Conservation (phyloP, 92 coral and sea anemone genomes). For the Chrysogorgia sp. region DNA sequence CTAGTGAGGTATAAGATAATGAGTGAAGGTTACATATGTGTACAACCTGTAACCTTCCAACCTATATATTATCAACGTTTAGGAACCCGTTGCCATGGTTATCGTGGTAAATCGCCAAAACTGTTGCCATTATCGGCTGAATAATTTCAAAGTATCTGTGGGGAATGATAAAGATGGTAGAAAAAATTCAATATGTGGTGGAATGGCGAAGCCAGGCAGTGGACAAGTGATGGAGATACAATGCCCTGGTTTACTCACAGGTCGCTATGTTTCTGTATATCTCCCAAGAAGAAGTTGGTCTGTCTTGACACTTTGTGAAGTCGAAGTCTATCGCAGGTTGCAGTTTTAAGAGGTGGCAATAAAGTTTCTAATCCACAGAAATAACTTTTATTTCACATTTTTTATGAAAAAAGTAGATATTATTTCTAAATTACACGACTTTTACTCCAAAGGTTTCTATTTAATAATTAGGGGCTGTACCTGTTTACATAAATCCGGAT, state of each 20-base stretch:
- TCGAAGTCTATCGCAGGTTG: constrained; percentile 18
- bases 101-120: constrained; percentile 14
- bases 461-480: too few species aligned
- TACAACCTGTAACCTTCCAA: too few species aligned
- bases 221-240: background rate
- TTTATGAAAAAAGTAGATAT: too few species aligned
- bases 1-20: too few species aligned
- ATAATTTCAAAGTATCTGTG: constrained; percentile 11
- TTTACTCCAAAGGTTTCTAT: too few species aligned
- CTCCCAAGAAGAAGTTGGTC: background rate
- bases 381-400: too few species aligned
- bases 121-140: background rate
- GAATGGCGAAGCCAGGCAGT: background rate
- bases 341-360: background rate
- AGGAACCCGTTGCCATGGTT: constrained; percentile 25
- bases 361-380: too few species aligned
- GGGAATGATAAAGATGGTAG: background rate
- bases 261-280: constrained; percentile 5
- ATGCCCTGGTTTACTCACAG: background rate
- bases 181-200: constrained; percentile 21
- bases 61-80: background rate
- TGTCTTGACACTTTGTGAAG: background rate
- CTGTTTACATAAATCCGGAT: too few species aligned
- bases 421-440: too few species aligned
- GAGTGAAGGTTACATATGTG: too few species aligned